These are phyloP conservation scores for Poeciliopsis prolifica DNA, from an alignment of 2,113 vertebrate species.

Conservation along the genomic window DNA sequence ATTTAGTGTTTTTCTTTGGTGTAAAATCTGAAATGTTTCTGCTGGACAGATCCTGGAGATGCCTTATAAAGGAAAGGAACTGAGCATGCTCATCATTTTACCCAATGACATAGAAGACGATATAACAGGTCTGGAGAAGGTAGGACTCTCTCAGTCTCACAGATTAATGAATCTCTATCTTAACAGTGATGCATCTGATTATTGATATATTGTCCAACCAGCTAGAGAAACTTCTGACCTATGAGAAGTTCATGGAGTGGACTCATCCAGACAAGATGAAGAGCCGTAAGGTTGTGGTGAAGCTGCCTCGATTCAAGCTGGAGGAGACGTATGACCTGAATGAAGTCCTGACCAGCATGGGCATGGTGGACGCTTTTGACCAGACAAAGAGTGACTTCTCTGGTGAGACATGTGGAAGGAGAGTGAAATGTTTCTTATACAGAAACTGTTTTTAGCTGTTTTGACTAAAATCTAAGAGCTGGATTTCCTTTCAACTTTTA, in stretches of 20 bases:
- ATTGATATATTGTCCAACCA: constrained; percentile 37
- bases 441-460: too few relatives aligned
- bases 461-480: too few relatives aligned
- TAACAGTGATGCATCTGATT: not conserved
- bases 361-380: constrained; percentile 84
- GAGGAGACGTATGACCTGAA: constrained; percentile 83
- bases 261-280: constrained; percentile 78
- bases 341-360: constrained; percentile 78
- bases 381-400: constrained; percentile 77
- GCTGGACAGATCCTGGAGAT: constrained; percentile 84
- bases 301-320: constrained; percentile 84
- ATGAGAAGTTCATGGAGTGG: constrained; percentile 82
- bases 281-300: constrained; percentile 69
- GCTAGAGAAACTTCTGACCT: constrained; percentile 83
- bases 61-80: constrained; percentile 88
- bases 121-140: constrained; percentile 88
- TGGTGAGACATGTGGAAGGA: constrained; percentile 39
- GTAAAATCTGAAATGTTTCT: constrained; percentile 3
- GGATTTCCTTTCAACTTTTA: too few relatives aligned
- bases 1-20: not conserved
- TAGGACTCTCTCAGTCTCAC: constrained; percentile 50
- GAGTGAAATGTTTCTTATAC: too few relatives aligned
- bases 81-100: constrained; percentile 93
- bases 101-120: constrained; percentile 84
- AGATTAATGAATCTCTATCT: not conserved